These are phyloP conservation scores for Synergus gifuensis DNA, from an alignment of 2,888 invertebrate genomes.

Conservation along the genomic window DNA sequence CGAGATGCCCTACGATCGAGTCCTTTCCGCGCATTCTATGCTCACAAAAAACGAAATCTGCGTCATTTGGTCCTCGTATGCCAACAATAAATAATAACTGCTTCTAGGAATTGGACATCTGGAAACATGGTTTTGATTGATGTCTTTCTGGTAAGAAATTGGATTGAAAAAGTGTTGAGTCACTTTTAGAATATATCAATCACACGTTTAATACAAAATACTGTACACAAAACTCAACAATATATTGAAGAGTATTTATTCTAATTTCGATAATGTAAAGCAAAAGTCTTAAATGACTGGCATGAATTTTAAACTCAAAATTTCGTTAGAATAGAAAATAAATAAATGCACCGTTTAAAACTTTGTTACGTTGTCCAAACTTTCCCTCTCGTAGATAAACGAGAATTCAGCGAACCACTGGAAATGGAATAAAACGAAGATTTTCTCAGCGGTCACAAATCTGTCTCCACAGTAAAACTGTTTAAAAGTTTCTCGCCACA, in stretches of 20 bases:
- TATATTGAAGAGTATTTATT: neutral
- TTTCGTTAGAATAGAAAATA: neutral
- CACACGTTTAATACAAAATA: neutral
- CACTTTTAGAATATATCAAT: neutral
- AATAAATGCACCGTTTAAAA: constrained; percentile 20
- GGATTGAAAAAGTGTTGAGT: neutral
- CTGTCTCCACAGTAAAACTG: constrained; percentile 30
- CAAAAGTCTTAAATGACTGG: neutral
- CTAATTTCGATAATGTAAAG: neutral
- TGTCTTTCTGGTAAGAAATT: constrained; percentile 7
- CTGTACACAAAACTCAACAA: neutral
- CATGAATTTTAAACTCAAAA: neutral
- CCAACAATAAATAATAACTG: constrained; percentile 28
- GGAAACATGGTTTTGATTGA: constrained; percentile 24
- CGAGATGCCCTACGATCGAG: constrained; percentile 16
- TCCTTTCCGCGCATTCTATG: neutral
- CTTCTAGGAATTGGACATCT: constrained; percentile 23
- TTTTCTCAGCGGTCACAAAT: constrained; percentile 38
- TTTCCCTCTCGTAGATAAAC: constrained; percentile 28
- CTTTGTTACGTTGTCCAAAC: constrained; percentile 16
- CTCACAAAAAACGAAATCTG: constrained; percentile 13
- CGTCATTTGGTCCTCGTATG: constrained; percentile 37
- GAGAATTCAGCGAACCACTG: constrained; percentile 27
- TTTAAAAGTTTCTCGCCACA: constrained; percentile 41
- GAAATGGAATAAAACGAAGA: constrained; percentile 27